Evolutionary conservation across 2,888 invertebrate species (phyloP).

Genomic region (Drosophila pseudotalamancana): DNA sequence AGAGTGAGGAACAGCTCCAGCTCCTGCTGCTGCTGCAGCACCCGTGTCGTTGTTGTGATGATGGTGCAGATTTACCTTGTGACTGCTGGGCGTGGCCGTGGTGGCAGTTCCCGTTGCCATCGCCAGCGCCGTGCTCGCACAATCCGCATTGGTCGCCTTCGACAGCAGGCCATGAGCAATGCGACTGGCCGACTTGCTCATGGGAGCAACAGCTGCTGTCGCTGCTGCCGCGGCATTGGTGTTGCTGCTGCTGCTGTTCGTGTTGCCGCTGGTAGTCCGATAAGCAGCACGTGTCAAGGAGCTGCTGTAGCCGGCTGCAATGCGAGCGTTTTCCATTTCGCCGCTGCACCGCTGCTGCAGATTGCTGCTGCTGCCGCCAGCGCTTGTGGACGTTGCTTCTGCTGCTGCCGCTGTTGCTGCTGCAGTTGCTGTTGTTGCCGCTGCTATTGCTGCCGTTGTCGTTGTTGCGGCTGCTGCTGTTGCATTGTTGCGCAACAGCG

Average conservation of each 20-base stretch:
- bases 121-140: not conserved
- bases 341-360: slow-evolving; percentile 74
- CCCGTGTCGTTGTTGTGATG: slow-evolving; percentile 15
- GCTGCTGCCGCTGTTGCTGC: not conserved
- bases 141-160: slow-evolving; percentile 22
- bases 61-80: slow-evolving; percentile 50
- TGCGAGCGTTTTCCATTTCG: slow-evolving; percentile 62
- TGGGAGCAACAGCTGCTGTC: slow-evolving; percentile 22
- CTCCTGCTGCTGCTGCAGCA: slow-evolving; percentile 4
- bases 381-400: not conserved
- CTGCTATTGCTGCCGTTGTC: slow-evolving; percentile 2
- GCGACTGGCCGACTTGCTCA: slow-evolving; percentile 44
- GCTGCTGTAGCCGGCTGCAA: slow-evolving; percentile 70
- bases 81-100: slow-evolving; percentile 25
- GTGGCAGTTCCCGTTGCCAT: not conserved
- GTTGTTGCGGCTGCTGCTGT: slow-evolving; percentile 5
- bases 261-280: slow-evolving; percentile 54
- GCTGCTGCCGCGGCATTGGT: not conserved
- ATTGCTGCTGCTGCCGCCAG: slow-evolving; percentile 79
- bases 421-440: not conserved
- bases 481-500: slow-evolving; percentile 16
- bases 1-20: slow-evolving; percentile 4
- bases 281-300: slow-evolving; percentile 78
- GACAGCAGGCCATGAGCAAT: slow-evolving; percentile 37
- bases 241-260: slow-evolving; percentile 3